These are phyloP conservation scores for Glossophaga mutica DNA, from an alignment of 2,797 vertebrate genomes.

Conservation along the genomic window DNA sequence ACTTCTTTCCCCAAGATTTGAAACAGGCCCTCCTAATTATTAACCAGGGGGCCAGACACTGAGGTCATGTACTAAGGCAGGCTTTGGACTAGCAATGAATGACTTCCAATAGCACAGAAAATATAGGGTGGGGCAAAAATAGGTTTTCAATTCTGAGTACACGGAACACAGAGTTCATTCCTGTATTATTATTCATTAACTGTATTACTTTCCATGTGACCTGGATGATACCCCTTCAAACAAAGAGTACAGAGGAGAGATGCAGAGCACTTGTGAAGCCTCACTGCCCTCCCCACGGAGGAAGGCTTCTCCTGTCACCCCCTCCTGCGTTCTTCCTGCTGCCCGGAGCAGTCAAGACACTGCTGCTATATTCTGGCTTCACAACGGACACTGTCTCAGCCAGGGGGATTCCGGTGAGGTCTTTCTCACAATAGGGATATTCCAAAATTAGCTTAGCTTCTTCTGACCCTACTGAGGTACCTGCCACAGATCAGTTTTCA, in stretches of 20 bases:
- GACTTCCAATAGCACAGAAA: neutral
- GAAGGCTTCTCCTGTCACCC: neutral
- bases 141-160: neutral
- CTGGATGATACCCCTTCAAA: neutral
- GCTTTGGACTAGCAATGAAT: neutral
- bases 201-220: neutral
- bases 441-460: neutral
- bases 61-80: neutral
- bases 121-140: neutral
- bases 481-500: neutral
- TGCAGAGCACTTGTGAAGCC: neutral
- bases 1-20: neutral
- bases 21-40: neutral
- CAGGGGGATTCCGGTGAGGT: neutral
- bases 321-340: rapidly evolving
- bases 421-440: neutral
- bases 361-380: neutral
- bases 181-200: neutral
- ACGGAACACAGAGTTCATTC: neutral
- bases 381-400: neutral
- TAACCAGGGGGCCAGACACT: neutral
- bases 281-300: neutral
- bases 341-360: neutral
- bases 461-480: neutral
- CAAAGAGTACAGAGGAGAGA: neutral